phyloP scores from a whole-genome alignment of 2,113 vertebrate species.

The Brienomyrus longianalis region DNA sequence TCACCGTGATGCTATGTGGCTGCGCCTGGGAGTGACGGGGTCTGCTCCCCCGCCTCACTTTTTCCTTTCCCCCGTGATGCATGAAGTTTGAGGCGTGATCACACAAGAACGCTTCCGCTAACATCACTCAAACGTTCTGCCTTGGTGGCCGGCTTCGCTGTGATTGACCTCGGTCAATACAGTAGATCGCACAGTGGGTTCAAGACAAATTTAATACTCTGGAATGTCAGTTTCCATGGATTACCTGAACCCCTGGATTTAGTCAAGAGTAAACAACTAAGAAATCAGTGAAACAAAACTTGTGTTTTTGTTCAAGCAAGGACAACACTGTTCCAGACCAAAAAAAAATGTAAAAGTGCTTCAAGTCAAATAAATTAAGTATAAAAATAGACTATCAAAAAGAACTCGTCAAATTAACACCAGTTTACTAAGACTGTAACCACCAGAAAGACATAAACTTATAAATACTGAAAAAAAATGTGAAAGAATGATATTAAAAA shows the following conservation, averaged over 20 bases:
- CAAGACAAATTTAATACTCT: slow-evolving; percentile 1
- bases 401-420: slow-evolving; percentile 23
- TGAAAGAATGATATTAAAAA: slow-evolving; percentile 14
- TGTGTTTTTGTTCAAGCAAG: neutral
- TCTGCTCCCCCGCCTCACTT: neutral
- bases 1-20: neutral
- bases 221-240: neutral
- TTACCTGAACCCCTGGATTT: slow-evolving; percentile 5
- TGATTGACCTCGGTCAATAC: slow-evolving; percentile 2
- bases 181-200: neutral
- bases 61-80: neutral
- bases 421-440: slow-evolving; percentile 50
- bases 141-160: neutral
- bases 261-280: slow-evolving; percentile 7
- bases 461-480: neutral
- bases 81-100: neutral
- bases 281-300: neutral
- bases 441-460: slow-evolving; percentile 12
- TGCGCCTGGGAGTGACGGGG: neutral
- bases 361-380: slow-evolving; percentile 22
- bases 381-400: slow-evolving; percentile 29
- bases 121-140: neutral
- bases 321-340: slow-evolving; percentile 8
- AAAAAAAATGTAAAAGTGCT: slow-evolving; percentile 19
- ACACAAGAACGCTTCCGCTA: neutral